Base-by-base conservation (phyloP, 2,888 invertebrate species). In the Frankliniella intonsa region DNA sequence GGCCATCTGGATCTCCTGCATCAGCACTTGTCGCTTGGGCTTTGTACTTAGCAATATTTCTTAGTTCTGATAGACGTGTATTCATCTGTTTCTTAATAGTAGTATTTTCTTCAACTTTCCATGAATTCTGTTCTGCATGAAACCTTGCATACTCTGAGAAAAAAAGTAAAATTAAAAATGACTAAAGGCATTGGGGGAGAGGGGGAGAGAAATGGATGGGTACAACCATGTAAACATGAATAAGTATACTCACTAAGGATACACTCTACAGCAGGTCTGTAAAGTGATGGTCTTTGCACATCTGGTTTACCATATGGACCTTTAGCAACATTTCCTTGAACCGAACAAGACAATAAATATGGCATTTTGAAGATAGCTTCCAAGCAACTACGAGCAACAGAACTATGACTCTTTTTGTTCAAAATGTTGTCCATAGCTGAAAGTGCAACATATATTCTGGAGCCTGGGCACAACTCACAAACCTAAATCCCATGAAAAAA, bases 81-180 rank as follows among this genome's bases (percentile, higher is more conserved):
- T 76, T 76, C 69, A 76, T 76, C 69, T 76, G 69, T 12, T 76
- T 76, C 25, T 76, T 76, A 25, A 76, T 76, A 12, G 69, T 76
- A 12, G 69, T 76, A 9, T 76, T 76, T 76, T 76, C 69, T 76
- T 76, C 69, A 8, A 76, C 69, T 22, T 76, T 76, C 69, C 69
- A 76, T 76, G 22, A 22, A 76, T 76, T 76, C 25, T 22, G n/a
- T 76, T 76, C 69, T 12, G 69, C 69, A 76, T 76, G 69, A 22
- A 25, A 76, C 25, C 69, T 76, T 25, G 69, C 69, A 76, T 76
- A 76, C 69, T 76, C 69, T 55, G 93, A 69, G 85, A 86, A 50
- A 50, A n/a, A 12, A 50, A 69, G 9, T n/a, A 69, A 69, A 81
- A 81, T 50, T 50, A 25, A 38, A 83, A 17, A 12, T 85, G 85